Evolutionary conservation across 2,888 invertebrate genomes (phyloP), one percentile per base, ranked within the genome.

Genomic region (Thereva nobilitata): DNA sequence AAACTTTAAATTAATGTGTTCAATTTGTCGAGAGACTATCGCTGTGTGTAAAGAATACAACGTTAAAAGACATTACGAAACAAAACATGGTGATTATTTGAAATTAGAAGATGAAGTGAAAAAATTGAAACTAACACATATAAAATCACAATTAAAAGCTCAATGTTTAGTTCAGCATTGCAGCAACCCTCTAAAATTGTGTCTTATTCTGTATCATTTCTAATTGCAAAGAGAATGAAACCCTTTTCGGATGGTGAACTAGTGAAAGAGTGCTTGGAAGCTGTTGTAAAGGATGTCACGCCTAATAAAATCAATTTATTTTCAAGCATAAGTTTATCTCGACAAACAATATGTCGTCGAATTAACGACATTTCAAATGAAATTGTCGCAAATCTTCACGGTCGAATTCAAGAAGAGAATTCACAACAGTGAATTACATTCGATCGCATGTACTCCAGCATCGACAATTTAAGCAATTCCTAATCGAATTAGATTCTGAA

Each of bases 321-420:
- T 65, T 54, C 55, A 47, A 65, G 37, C 49, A 44, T 65, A 55
- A 55, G 40, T 55, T 37, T 65, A 35, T 55, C 65, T 34, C 55
- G 40, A 41, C 55, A 65, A 65, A 65, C 57, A 34, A 42, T 57
- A 37, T 57, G 38, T 57, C n/a, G n/a, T n/a, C n/a, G n/a, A n/a
- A n/a, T n/a, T n/a, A n/a, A n/a, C n/a, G n/a, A n/a, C n/a, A n/a
- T 2, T 66, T 66, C 45, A 45, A 45, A 45, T 45, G 7, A 45
- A 45, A 45, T 45, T n/a, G 10, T 9, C 45, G 9, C 10, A 45
- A 45, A 45, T 10, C 2, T 45, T 9, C 45, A 1, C 45, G 45
- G 10, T 10, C 6, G 41, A 41, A 41, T 41, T 1, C 41, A n/a
- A n/a, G n/a, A n/a, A n/a, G 41, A 41, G 41, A 45, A 10, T 45